Evolutionary conservation across 2,888 invertebrate genomes (phyloP).

Genomic region (Prosopocoilus inquinatus): DNA sequence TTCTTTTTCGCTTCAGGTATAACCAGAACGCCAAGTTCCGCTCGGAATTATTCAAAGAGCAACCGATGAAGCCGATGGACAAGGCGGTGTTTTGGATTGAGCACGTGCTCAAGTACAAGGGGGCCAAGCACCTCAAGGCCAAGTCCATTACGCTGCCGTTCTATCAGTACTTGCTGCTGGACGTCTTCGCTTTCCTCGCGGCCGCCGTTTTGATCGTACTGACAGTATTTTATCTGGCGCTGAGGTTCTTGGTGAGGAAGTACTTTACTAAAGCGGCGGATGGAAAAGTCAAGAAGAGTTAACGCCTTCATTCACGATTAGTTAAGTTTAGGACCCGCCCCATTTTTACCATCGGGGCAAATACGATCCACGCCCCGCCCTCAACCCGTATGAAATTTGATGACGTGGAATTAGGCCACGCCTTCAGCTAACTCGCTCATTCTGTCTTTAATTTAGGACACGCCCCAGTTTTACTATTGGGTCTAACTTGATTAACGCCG

Average conservation of each 20-base stretch:
- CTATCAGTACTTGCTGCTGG: slow-evolving; percentile 36
- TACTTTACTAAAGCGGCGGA: not conserved
- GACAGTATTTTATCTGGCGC: not conserved
- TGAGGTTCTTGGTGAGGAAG: not conserved
- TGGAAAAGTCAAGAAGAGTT: too few relatives aligned
- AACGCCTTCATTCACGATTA: too few relatives aligned
- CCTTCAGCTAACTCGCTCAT: too few relatives aligned
- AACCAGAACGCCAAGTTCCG: slow-evolving; percentile 14
- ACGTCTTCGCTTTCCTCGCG: slow-evolving; percentile 27
- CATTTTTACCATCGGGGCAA: too few relatives aligned
- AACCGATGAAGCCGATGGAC: slow-evolving; percentile 35
- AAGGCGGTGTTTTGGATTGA: slow-evolving; percentile 39
- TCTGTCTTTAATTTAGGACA: too few relatives aligned
- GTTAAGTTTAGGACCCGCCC: too few relatives aligned
- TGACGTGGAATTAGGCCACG: too few relatives aligned
- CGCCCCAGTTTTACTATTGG: too few relatives aligned
- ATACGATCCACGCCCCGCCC: too few relatives aligned
- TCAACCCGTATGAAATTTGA: too few relatives aligned
- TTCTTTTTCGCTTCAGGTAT: slow-evolving; percentile 17
- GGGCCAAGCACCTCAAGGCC: slow-evolving; percentile 32
- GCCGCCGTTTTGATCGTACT: not conserved
- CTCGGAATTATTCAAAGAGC: slow-evolving; percentile 32
- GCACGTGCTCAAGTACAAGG: slow-evolving; percentile 34
- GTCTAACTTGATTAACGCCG: too few relatives aligned
- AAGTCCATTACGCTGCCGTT: slow-evolving; percentile 29